Evolutionary conservation across 2,888 invertebrate genomes (phyloP).

Genomic region (Microplitis manilae): DNA sequence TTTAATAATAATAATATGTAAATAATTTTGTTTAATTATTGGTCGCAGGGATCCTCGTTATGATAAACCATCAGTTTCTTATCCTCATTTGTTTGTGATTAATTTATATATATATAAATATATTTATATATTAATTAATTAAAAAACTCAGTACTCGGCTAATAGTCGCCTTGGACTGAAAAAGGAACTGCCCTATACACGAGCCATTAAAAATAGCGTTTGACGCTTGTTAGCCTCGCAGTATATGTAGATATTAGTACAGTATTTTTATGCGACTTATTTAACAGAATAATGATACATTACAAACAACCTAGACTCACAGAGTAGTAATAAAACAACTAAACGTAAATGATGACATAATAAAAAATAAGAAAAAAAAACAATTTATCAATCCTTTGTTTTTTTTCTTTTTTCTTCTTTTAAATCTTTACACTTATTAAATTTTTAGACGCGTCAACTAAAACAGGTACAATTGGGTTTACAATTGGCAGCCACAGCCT

Average conservation of each 20-base stretch:
- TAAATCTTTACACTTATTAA: not conserved
- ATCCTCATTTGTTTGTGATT: constrained; percentile 18
- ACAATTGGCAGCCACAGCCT: constrained; percentile 56
- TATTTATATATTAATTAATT: not conserved
- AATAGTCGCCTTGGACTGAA: constrained; percentile 27
- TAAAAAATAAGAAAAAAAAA: constrained; percentile 11
- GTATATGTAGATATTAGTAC: constrained; percentile 51
- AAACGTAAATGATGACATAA: constrained; percentile 52
- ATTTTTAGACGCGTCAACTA: constrained; percentile 26
- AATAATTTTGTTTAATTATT: constrained; percentile 27
- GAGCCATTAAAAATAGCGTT: constrained; percentile 28
- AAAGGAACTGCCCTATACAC: constrained; percentile 32
- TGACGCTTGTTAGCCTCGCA: constrained; percentile 53
- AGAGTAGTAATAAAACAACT: constrained; percentile 49
- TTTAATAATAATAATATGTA: constrained; percentile 18
- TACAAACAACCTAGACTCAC: constrained; percentile 55
- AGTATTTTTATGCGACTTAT: constrained; percentile 54
- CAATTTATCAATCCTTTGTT: constrained; percentile 4
- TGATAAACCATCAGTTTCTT: constrained; percentile 33
- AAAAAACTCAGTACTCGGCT: constrained; percentile 25
- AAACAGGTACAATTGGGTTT: constrained; percentile 61
- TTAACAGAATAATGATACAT: constrained; percentile 54
- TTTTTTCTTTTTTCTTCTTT: constrained; percentile 10
- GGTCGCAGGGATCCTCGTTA: constrained; percentile 37
- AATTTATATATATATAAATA: not conserved